Conservation (phyloP, 2,888 invertebrate genomes). For the Drosophila ezoana region DNA sequence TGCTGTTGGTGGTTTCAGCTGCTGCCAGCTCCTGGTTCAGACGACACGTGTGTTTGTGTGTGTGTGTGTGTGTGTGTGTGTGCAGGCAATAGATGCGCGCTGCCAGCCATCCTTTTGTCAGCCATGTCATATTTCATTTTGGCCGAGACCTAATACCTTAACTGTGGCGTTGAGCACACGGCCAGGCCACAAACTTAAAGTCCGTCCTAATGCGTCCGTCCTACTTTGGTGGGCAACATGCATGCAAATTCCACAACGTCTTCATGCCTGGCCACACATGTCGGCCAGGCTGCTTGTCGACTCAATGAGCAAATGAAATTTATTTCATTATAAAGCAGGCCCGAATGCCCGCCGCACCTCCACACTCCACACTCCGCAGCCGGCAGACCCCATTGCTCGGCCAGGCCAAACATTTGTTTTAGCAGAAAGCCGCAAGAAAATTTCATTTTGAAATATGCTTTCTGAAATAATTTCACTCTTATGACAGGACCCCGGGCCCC, state of each 20-base stretch:
- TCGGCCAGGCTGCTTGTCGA: slow-evolving; percentile 69
- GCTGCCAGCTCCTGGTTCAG: slow-evolving; percentile 20
- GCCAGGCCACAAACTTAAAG: slow-evolving; percentile 51
- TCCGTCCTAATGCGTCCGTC: slow-evolving; percentile 72
- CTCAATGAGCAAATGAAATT: slow-evolving; percentile 79
- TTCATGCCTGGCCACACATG: slow-evolving; percentile 77
- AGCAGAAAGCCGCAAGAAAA: slow-evolving; percentile 74
- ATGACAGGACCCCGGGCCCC: slow-evolving; percentile 43
- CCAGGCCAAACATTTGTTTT: slow-evolving; percentile 76
- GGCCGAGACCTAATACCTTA: slow-evolving; percentile 73
- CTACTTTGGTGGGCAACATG: slow-evolving; percentile 51
- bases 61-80: slow-evolving; percentile 8
- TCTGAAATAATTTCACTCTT: slow-evolving; percentile 77
- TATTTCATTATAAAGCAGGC: slow-evolving; percentile 74
- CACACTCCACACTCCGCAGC: too few relatives aligned
- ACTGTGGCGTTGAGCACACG: slow-evolving; percentile 38
- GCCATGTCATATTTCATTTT: slow-evolving; percentile 76
- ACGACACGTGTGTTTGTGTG: slow-evolving; percentile 21
- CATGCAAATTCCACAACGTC: slow-evolving; percentile 77
- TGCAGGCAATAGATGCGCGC: slow-evolving; percentile 38
- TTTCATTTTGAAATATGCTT: slow-evolving; percentile 79
- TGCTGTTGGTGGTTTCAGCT: slow-evolving; percentile 21
- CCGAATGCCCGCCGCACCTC: slow-evolving; percentile 2
- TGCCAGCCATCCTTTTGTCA: slow-evolving; percentile 65
- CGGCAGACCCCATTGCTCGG: slow-evolving; percentile 11